These are phyloP conservation scores for Electrona antarctica DNA, from an alignment of 2,113 vertebrate genomes.

Conservation along the genomic window DNA sequence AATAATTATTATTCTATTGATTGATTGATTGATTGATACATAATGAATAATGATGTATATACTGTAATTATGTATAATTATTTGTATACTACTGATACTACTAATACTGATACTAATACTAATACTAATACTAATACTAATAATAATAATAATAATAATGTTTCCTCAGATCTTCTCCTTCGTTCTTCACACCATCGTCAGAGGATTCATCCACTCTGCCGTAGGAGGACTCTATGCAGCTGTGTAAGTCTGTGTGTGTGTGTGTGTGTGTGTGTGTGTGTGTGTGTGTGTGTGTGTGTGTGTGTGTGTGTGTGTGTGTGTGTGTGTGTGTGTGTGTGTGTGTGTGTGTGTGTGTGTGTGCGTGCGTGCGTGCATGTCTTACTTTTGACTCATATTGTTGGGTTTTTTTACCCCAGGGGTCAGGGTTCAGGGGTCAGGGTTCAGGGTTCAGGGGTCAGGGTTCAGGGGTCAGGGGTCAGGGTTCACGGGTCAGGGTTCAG, in stretches of 20 bases:
- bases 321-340: neutral
- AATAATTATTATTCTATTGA: neutral
- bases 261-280: constrained; percentile 5
- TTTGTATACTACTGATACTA: too few species aligned
- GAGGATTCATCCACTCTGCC: constrained; percentile 97
- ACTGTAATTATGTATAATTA: too few species aligned
- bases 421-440: too few species aligned
- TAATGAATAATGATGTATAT: too few species aligned
- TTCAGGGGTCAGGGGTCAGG: too few species aligned
- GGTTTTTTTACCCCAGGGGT: too few species aligned
- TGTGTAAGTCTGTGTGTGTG: constrained; percentile 84
- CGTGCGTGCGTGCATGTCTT: too few species aligned
- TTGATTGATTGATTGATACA: too few species aligned
- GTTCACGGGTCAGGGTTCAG: too few species aligned
- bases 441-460: too few species aligned
- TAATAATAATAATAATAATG: neutral
- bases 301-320: neutral
- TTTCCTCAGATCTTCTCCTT: constrained; percentile 91
- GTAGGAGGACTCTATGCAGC: constrained; percentile 96
- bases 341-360: neutral
- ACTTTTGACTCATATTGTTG: too few species aligned
- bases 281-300: neutral
- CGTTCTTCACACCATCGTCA: constrained; percentile 93
- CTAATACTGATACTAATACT: neutral
- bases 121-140: neutral